Evolutionary conservation across 2,888 invertebrate genomes (phyloP).

Genomic region (Drosophila leonis): DNA sequence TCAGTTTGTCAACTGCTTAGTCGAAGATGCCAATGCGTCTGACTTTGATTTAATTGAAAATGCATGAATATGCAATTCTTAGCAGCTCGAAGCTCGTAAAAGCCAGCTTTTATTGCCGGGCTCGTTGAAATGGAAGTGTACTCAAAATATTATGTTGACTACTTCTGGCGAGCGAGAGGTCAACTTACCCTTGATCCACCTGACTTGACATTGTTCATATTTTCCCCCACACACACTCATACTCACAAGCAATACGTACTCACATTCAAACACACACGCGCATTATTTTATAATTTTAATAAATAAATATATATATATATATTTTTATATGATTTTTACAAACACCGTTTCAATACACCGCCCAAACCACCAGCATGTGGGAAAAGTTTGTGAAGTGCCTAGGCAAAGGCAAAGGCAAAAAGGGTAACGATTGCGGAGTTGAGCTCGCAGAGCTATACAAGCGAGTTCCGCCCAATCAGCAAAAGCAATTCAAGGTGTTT

Average conservation of each 20-base stretch:
- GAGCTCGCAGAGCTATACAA: slow-evolving; percentile 58
- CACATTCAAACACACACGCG: slow-evolving; percentile 39
- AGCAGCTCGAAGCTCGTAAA: slow-evolving; percentile 47
- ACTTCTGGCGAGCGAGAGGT: slow-evolving; percentile 10
- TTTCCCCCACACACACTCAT: background rate
- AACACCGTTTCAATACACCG: background rate
- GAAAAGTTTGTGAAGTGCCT: slow-evolving; percentile 58
- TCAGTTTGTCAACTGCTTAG: slow-evolving; percentile 72
- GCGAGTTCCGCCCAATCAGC: slow-evolving; percentile 76
- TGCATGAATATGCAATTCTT: slow-evolving; percentile 81
- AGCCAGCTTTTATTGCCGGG: slow-evolving; percentile 35
- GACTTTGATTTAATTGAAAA: slow-evolving; percentile 79
- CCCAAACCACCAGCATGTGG: slow-evolving; percentile 47
- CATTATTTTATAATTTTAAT: slow-evolving; percentile 1
- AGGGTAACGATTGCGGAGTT: slow-evolving; percentile 1
- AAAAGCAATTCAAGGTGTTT: slow-evolving; percentile 61
- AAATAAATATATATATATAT: slow-evolving; percentile 9
- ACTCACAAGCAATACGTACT: slow-evolving; percentile 10
- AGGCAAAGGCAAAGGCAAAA: slow-evolving; percentile 25
- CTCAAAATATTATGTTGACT: slow-evolving; percentile 46
- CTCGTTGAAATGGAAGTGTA: slow-evolving; percentile 28
- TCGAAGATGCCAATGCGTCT: slow-evolving; percentile 49
- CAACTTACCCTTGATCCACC: slow-evolving; percentile 37
- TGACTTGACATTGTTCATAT: slow-evolving; percentile 14
- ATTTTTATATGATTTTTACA: slow-evolving; percentile 29